phyloP scores from a whole-genome alignment of 2,113 vertebrate genomes.

The Pagrus major region DNA sequence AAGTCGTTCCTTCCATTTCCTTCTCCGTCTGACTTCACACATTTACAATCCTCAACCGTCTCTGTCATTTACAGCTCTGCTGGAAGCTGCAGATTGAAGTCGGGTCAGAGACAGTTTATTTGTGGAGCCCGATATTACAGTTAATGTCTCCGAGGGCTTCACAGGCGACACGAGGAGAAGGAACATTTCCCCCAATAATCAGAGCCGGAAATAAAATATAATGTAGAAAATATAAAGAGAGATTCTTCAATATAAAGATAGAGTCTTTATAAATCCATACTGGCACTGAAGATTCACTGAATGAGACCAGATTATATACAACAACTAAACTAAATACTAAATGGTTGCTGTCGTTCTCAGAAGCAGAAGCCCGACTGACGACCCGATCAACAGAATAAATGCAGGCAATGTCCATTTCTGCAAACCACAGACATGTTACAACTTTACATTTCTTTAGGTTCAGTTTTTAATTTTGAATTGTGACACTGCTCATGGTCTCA shows the following conservation, averaged over 20 bases:
- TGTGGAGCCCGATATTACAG: not conserved
- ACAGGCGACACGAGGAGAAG: not conserved
- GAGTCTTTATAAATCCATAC: no score
- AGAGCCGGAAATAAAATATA: not conserved
- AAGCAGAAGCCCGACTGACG: no score
- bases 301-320: no score
- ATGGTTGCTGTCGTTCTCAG: no score
- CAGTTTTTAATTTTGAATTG: no score
- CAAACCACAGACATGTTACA: no score
- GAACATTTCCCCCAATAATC: not conserved
- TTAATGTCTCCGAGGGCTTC: not conserved
- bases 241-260: not conserved
- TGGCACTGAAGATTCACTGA: no score
- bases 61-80: not conserved
- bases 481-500: no score
- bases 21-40: not conserved
- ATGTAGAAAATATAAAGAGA: not conserved
- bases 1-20: slow-evolving; percentile 8
- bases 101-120: not conserved
- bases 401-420: no score
- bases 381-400: no score
- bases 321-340: no score
- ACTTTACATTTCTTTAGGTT: no score
- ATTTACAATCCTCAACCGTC: not conserved
- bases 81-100: not conserved